phyloP scores from a whole-genome alignment of 2,888 invertebrate genomes.

The Marasmarcha lunaedactyla region DNA sequence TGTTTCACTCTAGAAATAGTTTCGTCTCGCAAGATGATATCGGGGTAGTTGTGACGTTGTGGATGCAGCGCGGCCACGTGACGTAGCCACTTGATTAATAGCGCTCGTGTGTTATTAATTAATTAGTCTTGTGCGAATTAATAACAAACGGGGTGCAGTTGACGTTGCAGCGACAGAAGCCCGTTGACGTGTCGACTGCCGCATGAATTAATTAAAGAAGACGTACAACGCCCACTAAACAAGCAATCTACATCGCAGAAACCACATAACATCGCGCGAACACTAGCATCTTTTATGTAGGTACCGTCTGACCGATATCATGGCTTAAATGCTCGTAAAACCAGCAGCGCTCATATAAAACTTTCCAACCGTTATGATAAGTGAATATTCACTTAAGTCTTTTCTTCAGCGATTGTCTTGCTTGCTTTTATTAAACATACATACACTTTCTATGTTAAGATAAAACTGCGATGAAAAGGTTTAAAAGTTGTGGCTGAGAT shows the following conservation, averaged over 20 bases:
- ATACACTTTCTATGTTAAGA: not conserved
- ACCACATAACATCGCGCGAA: no score
- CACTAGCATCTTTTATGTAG: no score
- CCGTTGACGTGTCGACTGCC: constrained; percentile 26
- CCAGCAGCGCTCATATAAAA: no score
- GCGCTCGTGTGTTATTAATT: constrained; percentile 51
- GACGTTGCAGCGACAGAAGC: constrained; percentile 40
- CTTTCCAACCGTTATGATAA: not conserved
- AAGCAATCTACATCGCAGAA: not conserved
- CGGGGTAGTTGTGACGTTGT: constrained; percentile 1
- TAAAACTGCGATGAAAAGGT: not conserved
- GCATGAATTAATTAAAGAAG: constrained; percentile 55
- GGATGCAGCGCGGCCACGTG: constrained; percentile 15
- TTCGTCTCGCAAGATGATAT: no score
- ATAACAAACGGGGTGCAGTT: constrained; percentile 53
- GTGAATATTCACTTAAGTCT: constrained; percentile 1
- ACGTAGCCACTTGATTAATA: constrained; percentile 48
- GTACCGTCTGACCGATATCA: no score
- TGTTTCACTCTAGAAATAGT: no score
- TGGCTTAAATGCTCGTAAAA: no score
- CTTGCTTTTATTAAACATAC: not conserved
- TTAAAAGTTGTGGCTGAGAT: constrained; percentile 9
- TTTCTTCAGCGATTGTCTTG: not conserved
- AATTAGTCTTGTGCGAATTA: constrained; percentile 51
- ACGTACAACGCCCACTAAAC: constrained; percentile 24